Conservation (phyloP, 2,888 invertebrate species). For the Escarpia spicata region DNA sequence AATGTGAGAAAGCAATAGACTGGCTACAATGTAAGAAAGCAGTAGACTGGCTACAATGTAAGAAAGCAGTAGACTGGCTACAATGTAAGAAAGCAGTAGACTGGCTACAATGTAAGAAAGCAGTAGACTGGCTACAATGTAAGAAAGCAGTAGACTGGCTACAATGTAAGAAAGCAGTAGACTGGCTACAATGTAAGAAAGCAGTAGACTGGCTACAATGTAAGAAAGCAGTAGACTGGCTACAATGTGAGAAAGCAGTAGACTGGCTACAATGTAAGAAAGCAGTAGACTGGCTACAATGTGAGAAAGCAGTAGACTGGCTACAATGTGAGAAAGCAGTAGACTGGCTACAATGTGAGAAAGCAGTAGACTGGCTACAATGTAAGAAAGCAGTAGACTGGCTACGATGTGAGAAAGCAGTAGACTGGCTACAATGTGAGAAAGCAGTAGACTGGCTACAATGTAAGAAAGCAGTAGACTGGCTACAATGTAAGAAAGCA, state of each 20-base stretch:
- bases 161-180: not conserved
- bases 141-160: not conserved
- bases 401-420: not conserved
- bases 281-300: not conserved
- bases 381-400: not conserved
- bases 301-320: not conserved
- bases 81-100: not conserved
- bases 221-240: not conserved
- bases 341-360: not conserved
- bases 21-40: not conserved
- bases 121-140: not conserved
- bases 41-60: not conserved
- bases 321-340: not conserved
- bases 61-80: not conserved
- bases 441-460: not conserved
- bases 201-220: not conserved
- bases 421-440: not conserved
- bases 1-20: not conserved
- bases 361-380: not conserved
- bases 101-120: not conserved
- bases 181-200: not conserved
- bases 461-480: not conserved
- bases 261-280: not conserved
- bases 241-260: not conserved
- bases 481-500: not conserved